These are phyloP conservation scores for Apamea monoglypha DNA, from an alignment of 2,888 invertebrate species.

Conservation along the genomic window DNA sequence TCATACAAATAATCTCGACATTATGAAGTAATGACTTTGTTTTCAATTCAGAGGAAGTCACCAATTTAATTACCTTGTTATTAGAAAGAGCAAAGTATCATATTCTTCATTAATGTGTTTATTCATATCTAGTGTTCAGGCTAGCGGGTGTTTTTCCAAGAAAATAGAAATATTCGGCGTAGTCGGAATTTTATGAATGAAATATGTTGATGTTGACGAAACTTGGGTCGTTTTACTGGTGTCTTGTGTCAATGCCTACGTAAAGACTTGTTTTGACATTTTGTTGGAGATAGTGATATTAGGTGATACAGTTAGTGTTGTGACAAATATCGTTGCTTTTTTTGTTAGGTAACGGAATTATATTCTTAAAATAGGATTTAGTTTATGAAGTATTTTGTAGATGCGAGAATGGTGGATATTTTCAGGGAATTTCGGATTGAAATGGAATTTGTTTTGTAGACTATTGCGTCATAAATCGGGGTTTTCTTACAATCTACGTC, in stretches of 20 bases:
- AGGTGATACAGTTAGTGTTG: constrained; percentile 55
- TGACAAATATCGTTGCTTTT: constrained; percentile 28
- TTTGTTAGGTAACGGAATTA: constrained; percentile 15
- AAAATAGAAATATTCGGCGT: constrained; percentile 59
- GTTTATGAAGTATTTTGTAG: neutral
- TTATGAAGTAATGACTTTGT: constrained; percentile 27
- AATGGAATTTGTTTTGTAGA: neutral
- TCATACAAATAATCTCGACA: neutral
- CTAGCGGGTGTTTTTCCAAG: constrained; percentile 56
- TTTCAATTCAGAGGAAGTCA: constrained; percentile 54
- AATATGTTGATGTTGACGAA: constrained; percentile 51
- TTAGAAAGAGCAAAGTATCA: constrained; percentile 56
- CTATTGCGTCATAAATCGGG: constrained; percentile 8
- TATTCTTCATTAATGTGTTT: constrained; percentile 52
- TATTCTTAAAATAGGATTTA: constrained; percentile 18
- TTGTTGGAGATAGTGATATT: constrained; percentile 57
- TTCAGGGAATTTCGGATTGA: neutral
- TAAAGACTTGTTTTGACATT: constrained; percentile 41
- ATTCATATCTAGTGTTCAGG: constrained; percentile 51
- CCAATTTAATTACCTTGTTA: constrained; percentile 53
- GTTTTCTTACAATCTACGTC: constrained; percentile 27
- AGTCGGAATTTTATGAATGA: constrained; percentile 58
- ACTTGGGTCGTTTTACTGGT: constrained; percentile 37
- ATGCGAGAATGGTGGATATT: neutral
- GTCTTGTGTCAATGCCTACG: constrained; percentile 53